Base-by-base conservation (phyloP, 2,797 vertebrate species). In the Helostoma temminkii region DNA sequence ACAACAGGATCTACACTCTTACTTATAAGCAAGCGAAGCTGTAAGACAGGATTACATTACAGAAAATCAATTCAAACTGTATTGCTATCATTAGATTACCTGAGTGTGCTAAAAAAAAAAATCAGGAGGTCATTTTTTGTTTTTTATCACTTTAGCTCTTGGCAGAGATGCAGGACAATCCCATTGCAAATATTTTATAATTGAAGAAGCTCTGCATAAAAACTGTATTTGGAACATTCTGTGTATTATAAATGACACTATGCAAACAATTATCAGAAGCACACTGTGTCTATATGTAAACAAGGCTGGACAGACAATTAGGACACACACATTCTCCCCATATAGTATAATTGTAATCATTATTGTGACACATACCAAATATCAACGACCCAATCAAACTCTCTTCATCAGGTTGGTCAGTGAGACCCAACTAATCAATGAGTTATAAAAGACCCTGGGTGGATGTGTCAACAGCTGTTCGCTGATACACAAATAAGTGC, bases 351-450 rank as follows among this genome's bases (percentile, higher is more conserved):
- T 30, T 42, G 60, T 55, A 43, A 46, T 47, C 32, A 45, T 50
- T 43, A 72, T 43, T 24, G 54, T 78, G 56, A 39, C n/a, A 15
- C 7, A 14, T 39, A 24, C 45, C 41, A 60, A 26, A 41, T 60
- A 41, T 70, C 72, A 43, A 84, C 66, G 67, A 18, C n/a, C 28
- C 74, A 57, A 65, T 78, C 71, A 59, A 56, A 75, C 18, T 8
- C 62, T 64, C 36, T 47, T 34, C 16, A 30, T 73, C 41, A 41
- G 43, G 34, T 47, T 36, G 66, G 76, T 82, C 66, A 69, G 59
- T 8, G 9, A 75, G 72, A 76, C 74, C 79, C 60, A 90, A 81
- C 77, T 62, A 65, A 85, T 88, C 65, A 42, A 90, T 83, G 46
- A 25, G 3, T 24, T 48, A 83, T 79, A 73, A 83, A 61, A 79